These are phyloP conservation scores for Prionailurus bengalensis DNA, from an alignment of 2,113 vertebrate species.

Conservation along the genomic window DNA sequence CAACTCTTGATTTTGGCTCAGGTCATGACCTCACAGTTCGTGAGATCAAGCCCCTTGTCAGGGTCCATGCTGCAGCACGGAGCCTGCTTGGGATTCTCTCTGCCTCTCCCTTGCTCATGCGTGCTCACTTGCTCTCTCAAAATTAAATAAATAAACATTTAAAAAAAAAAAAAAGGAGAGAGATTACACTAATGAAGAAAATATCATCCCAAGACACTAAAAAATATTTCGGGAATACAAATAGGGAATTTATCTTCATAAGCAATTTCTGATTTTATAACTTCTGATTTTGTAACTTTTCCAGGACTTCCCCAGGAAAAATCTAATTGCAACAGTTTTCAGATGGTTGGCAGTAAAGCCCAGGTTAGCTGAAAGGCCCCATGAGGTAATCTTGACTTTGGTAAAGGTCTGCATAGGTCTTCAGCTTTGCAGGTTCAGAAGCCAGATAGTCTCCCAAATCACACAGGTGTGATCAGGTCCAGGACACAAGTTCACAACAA, in stretches of 20 bases:
- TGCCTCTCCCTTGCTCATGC: too few species aligned
- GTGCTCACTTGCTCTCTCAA: too few species aligned
- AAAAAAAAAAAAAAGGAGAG: too few species aligned
- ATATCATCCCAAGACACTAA: not conserved
- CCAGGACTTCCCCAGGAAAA: not conserved
- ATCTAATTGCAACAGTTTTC: not conserved
- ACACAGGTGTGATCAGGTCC: not conserved
- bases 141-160: too few species aligned
- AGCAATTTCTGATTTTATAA: not conserved
- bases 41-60: too few species aligned
- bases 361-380: not conserved
- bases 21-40: too few species aligned
- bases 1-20: too few species aligned
- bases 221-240: conserved; percentile 16
- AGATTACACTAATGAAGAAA: not conserved
- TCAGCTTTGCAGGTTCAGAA: not conserved
- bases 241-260: not conserved
- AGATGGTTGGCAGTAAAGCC: not conserved
- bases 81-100: too few species aligned
- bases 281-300: not conserved
- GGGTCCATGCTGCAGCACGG: too few species aligned
- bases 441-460: not conserved
- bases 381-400: not conserved
- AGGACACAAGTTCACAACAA: not conserved
- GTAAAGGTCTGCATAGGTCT: not conserved